Percentiles rank a stretch among this genome's conserved stretches.
Evolutionary conservation across 2,888 invertebrate species (phyloP).

Genomic region (Dioctria linearis): DNA sequence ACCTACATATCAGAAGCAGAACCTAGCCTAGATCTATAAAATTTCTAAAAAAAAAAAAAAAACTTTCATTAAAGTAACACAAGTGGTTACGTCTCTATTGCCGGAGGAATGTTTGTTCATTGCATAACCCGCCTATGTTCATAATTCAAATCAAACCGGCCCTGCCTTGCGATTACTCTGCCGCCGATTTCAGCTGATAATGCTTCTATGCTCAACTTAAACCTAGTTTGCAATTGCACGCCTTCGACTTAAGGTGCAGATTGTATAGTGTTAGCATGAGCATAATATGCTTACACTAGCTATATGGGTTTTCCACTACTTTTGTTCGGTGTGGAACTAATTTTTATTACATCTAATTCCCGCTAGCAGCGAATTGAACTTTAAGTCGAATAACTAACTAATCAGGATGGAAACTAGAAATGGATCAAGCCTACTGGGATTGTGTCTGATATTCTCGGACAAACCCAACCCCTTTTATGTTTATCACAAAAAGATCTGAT

Average conservation of each 20-base stretch:
- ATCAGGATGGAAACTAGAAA: conserved; percentile 2
- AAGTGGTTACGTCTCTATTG: conserved; percentile 33
- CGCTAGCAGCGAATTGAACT: neutral
- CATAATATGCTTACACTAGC: conserved; percentile 13
- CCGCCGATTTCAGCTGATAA: conserved; percentile 26
- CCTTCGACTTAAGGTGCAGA: conserved; percentile 36
- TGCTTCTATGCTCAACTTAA: neutral
- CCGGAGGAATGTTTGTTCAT: conserved; percentile 34
- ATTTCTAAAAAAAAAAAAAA: neutral
- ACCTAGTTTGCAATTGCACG: conserved; percentile 31
- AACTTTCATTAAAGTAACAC: conserved; percentile 6
- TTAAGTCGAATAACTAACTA: conserved; percentile 10
- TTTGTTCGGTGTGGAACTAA: conserved; percentile 19
- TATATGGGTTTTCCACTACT: neutral
- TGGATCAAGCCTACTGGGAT: neutral
- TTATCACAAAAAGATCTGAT: conserved; percentile 28
- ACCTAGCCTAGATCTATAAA: too few species aligned
- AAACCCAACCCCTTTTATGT: conserved; percentile 34
- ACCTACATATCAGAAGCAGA: too few species aligned
- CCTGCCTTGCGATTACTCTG: conserved; percentile 38
- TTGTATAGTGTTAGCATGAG: neutral
- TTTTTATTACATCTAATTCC: conserved; percentile 29
- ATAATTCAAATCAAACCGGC: conserved; percentile 46
- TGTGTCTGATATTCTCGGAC: neutral
- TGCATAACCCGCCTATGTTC: conserved; percentile 45